Percentiles rank a stretch among this genome's conserved stretches.
These are phyloP conservation scores for Thalpophila matura DNA, from an alignment of 2,888 invertebrate genomes.

Conservation along the genomic window DNA sequence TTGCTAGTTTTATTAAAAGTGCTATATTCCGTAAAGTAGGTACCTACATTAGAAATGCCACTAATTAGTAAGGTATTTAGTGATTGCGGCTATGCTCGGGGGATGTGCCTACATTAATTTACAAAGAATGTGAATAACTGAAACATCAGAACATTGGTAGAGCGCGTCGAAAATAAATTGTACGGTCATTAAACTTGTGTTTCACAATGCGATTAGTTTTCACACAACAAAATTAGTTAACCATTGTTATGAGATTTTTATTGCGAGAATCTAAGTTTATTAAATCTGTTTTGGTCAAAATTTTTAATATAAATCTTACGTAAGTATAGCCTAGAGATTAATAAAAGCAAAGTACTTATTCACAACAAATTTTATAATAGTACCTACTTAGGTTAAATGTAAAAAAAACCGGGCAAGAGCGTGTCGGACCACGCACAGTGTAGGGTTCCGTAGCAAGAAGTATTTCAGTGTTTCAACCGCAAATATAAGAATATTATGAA, in stretches of 20 bases:
- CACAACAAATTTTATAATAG: too few relatives aligned
- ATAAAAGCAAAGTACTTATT: too few relatives aligned
- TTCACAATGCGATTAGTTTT: constrained; percentile 1
- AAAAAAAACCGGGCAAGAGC: too few relatives aligned
- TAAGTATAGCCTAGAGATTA: too few relatives aligned
- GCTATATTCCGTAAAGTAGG: background rate
- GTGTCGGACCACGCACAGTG: too few relatives aligned
- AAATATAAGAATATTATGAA: too few relatives aligned
- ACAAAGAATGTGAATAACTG: constrained; percentile 23
- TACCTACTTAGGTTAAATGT: too few relatives aligned
- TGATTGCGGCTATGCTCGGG: background rate
- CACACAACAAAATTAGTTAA: background rate
- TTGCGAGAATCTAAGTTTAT: background rate
- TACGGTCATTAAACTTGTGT: constrained; percentile 17
- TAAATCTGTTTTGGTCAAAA: too few relatives aligned
- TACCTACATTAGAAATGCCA: constrained; percentile 9
- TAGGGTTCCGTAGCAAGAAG: too few relatives aligned
- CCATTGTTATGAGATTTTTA: background rate
- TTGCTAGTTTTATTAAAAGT: background rate
- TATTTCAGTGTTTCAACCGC: too few relatives aligned
- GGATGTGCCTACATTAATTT: constrained; percentile 6
- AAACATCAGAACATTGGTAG: constrained; percentile 23
- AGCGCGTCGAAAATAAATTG: constrained; percentile 21
- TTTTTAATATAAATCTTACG: too few relatives aligned
- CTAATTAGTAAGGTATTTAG: constrained; percentile 15